Base-by-base conservation (phyloP, 2,888 invertebrate species). In the Cosmopolites sordidus region DNA sequence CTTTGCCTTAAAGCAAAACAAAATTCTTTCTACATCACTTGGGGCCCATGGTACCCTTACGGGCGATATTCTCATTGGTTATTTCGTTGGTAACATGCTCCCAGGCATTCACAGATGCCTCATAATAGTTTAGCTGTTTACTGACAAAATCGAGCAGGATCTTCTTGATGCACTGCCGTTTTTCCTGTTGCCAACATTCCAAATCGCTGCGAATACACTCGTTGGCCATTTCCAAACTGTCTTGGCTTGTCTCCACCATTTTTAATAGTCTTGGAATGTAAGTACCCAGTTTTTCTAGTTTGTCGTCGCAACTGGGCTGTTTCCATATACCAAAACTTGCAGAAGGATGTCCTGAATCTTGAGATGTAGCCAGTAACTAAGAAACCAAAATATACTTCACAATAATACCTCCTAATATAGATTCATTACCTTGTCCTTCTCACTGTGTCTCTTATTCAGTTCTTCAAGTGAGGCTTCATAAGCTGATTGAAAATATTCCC, bases 201-300 rank as follows among this genome's bases (percentile, higher is more conserved):
- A 85, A 71, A 68, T 86, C 86, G 38, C 84, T 83, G 45, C 83
- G 75, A 18, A 86, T 70, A 66, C 83, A 82, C 66, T 84, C 83
- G 66, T 85, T 85, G 0, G 85, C 83, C 64, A 83, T 83, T 66
- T 84, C 84, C 41, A 83, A 73, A 62, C 79, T 79, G 69, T 86
- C 86, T 66, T 82, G 82, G 43, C 77, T 67, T 1, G 74, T 66
- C 64, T 80, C 80, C 0, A 76, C 75, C 48, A 76, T 76, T 59
- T 79, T 79, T 1, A 76, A 71, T 16, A 79, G 62, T 42, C 78
- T 77, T 0, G 79, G 79, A 62, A 79, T 78, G 33, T 68, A 65
- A 29, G 75, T 73, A 2, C 75, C 73, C 47, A 77, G 63, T 69
- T 75, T 76, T 61, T 76, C 75, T 15, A 81, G 63, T 62, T 79